Percentiles rank a stretch among this genome's conserved stretches.
These are phyloP conservation scores for Bufotes viridis DNA, from an alignment of 2,797 vertebrate genomes.

Conservation along the genomic window DNA sequence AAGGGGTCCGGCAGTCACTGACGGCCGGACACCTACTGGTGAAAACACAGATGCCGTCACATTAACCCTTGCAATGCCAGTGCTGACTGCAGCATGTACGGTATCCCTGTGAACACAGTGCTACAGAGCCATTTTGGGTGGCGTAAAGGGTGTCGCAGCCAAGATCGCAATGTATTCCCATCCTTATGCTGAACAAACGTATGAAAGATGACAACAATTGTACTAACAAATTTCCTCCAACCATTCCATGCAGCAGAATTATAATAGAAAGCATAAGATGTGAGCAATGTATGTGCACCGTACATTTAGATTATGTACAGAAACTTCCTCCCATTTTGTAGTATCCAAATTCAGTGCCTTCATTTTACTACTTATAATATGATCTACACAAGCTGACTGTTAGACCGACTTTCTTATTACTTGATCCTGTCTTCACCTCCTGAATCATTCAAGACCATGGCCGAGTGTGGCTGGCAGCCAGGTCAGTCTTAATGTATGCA, in stretches of 20 bases:
- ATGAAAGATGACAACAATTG: too few relatives aligned
- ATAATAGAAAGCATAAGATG: neutral
- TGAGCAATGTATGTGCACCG: neutral
- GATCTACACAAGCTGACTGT: neutral
- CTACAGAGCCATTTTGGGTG: too few relatives aligned
- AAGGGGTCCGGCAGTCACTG: too few relatives aligned
- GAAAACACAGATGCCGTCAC: too few relatives aligned
- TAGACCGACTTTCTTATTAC: neutral
- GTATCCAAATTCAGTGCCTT: neutral
- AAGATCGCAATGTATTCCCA: too few relatives aligned
- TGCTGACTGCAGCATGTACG: too few relatives aligned
- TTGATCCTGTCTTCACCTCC: neutral
- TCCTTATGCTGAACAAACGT: too few relatives aligned
- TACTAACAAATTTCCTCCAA: neutral
- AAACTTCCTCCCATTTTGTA: neutral
- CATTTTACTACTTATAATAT: neutral
- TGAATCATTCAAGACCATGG: conserved; percentile 1
- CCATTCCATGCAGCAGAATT: neutral
- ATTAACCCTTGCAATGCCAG: too few relatives aligned
- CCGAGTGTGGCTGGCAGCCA: neutral
- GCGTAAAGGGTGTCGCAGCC: too few relatives aligned
- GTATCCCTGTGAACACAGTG: too few relatives aligned
- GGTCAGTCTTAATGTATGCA: neutral
- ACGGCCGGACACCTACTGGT: too few relatives aligned
- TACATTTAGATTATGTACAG: neutral